Evolutionary conservation across 2,113 vertebrate species (phyloP).

Genomic region (Cyanistes caeruleus): DNA sequence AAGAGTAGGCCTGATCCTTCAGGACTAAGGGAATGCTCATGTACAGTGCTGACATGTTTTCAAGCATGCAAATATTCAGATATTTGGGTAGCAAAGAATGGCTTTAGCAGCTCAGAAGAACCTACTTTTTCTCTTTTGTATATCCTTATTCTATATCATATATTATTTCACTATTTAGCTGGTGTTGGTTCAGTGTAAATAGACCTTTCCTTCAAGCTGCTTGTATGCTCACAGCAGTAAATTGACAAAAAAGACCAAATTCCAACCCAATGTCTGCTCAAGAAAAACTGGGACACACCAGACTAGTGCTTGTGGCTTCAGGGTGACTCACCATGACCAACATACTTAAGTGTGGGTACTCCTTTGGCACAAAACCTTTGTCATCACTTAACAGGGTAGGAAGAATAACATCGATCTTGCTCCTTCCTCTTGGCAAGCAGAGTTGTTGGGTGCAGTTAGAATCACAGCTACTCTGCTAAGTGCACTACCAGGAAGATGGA

Average conservation of each 20-base stretch:
- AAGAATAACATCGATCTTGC: neutral
- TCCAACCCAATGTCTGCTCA: neutral
- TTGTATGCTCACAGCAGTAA: neutral
- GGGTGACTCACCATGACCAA: conserved; percentile 17
- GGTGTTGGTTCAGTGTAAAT: neutral
- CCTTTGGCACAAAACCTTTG: neutral
- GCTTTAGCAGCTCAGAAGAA: neutral
- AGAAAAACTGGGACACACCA: neutral
- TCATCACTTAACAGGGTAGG: neutral
- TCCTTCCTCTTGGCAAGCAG: neutral
- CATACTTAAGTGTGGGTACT: conserved; percentile 1
- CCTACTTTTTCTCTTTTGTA: neutral
- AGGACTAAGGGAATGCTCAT: neutral
- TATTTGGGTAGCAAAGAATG: neutral
- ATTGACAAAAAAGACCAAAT: neutral
- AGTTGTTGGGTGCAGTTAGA: neutral
- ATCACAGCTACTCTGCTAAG: neutral
- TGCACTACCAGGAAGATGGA: neutral
- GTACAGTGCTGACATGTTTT: neutral
- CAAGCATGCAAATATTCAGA: neutral
- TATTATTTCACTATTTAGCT: neutral
- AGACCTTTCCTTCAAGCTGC: neutral
- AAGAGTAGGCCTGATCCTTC: fast-evolving
- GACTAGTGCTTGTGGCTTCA: conserved; percentile 12
- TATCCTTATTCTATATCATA: neutral